Conservation (phyloP, 2,113 vertebrate species). For the Catharus fuscescens region DNA sequence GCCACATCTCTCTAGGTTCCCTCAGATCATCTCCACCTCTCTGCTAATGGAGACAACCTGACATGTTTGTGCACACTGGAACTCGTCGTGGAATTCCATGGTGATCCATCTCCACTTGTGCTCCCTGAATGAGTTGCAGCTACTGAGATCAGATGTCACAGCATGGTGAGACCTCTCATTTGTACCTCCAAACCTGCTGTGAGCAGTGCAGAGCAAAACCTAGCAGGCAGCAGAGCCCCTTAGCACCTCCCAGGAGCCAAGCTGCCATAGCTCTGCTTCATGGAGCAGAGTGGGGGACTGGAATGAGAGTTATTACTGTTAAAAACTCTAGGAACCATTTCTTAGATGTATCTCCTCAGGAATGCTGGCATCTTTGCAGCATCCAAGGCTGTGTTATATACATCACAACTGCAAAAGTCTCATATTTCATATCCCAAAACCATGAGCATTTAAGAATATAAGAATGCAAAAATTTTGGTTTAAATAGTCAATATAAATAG, state of each 20-base stretch:
- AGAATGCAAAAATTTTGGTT: neutral
- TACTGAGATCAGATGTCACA: neutral
- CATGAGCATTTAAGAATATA: neutral
- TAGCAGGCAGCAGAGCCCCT: neutral
- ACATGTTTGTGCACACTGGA: neutral
- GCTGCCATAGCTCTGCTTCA: neutral
- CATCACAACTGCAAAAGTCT: neutral
- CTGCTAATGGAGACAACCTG: neutral
- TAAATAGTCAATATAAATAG: neutral
- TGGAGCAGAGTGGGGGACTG: neutral
- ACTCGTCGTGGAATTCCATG: accelerated
- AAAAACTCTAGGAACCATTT: neutral
- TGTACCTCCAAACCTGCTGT: neutral
- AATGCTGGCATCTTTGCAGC: neutral
- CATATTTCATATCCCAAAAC: neutral
- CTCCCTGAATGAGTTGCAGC: neutral
- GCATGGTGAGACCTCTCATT: neutral
- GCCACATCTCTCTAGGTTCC: neutral
- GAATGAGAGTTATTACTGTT: neutral
- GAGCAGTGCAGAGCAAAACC: neutral
- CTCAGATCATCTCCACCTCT: neutral
- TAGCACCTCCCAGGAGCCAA: neutral
- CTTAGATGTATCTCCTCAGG: neutral
- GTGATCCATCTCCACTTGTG: neutral
- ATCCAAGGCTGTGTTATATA: neutral